Percentiles rank a stretch among this genome's conserved stretches.
These are phyloP conservation scores for Daboia siamensis DNA, from an alignment of 2,113 vertebrate genomes.

Conservation along the genomic window DNA sequence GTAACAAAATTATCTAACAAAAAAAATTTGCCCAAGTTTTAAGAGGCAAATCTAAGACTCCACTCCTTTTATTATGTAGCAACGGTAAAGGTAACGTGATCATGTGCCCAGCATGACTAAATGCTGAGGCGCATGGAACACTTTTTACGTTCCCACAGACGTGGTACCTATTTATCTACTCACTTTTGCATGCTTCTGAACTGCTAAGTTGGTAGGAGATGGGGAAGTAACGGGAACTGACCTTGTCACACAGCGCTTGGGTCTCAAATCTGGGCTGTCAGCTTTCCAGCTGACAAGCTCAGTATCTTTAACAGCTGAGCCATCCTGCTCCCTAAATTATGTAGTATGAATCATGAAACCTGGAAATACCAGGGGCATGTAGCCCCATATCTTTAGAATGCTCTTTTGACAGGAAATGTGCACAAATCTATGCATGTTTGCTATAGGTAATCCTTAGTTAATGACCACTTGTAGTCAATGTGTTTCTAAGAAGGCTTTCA, in stretches of 20 bases:
- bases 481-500: neutral
- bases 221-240: neutral
- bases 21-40: neutral
- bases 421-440: neutral
- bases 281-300: neutral
- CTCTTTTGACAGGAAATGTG: neutral
- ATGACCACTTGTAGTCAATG: neutral
- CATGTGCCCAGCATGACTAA: too few relatives aligned
- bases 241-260: too few relatives aligned
- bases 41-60: neutral
- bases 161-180: too few relatives aligned
- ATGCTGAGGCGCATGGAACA: too few relatives aligned
- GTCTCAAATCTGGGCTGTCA: too few relatives aligned
- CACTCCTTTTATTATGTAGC: neutral
- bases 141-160: too few relatives aligned
- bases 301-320: neutral
- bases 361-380: neutral
- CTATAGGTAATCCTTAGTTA: neutral
- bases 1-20: neutral
- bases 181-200: too few relatives aligned
- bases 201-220: too few relatives aligned
- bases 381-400: neutral
- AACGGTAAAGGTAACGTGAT: too few relatives aligned
- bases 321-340: neutral
- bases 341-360: neutral